Percentiles rank a stretch among this genome's conserved stretches.
These are phyloP conservation scores for Athripsodes cinereus DNA, from an alignment of 2,888 invertebrate species.

Conservation along the genomic window DNA sequence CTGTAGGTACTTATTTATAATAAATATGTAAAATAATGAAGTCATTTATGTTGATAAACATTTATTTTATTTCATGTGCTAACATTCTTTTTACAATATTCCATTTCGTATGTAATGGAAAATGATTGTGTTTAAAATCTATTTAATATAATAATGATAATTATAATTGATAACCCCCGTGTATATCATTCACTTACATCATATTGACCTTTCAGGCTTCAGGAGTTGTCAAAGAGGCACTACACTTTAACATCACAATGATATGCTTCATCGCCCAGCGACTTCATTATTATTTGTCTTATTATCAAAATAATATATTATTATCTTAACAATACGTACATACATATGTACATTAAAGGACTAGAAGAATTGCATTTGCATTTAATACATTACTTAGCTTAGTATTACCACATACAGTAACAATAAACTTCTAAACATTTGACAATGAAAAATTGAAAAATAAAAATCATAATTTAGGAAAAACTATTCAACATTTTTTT, in stretches of 20 bases:
- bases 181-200: neutral
- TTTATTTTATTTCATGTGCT: conserved; percentile 4
- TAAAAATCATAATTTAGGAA: too few species aligned
- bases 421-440: too few species aligned
- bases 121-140: conserved; percentile 24
- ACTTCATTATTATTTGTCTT: conserved; percentile 5
- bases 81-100: conserved; percentile 15
- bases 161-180: conserved; percentile 19
- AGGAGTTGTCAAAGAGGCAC: conserved; percentile 35
- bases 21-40: too few species aligned
- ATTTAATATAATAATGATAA: neutral
- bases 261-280: conserved; percentile 36
- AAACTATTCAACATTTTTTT: too few species aligned
- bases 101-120: conserved; percentile 20
- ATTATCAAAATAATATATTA: neutral
- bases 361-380: neutral
- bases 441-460: too few species aligned
- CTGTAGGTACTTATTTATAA: too few species aligned
- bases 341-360: neutral
- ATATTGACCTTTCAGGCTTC: conserved; percentile 9
- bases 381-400: neutral
- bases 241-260: conserved; percentile 43
- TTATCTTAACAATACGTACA: too few species aligned
- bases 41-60: neutral
- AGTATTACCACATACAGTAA: neutral